A percentile compares a stretch with the other conserved stretches of the same genome.
These are phyloP conservation scores for Crocuta crocuta DNA, from an alignment of 2,113 vertebrate genomes.

Conservation along the genomic window DNA sequence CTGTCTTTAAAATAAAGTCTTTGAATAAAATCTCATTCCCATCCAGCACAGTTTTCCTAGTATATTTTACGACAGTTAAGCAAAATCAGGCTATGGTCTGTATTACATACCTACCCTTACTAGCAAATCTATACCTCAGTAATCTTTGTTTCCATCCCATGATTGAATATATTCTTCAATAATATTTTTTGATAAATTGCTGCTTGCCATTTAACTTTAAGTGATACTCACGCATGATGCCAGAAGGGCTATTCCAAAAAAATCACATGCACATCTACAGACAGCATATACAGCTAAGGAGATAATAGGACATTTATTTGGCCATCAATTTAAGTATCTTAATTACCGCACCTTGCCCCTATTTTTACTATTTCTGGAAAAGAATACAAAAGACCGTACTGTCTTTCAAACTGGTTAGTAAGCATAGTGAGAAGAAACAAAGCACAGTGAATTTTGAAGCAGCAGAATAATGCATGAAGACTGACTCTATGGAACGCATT, in stretches of 20 bases:
- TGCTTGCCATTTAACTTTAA: neutral
- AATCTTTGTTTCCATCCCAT: neutral
- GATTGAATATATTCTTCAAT: neutral
- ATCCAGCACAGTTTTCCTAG: neutral
- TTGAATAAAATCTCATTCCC: slow-evolving; percentile 21
- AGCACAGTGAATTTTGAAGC: neutral
- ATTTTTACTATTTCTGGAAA: neutral
- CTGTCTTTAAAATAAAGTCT: neutral
- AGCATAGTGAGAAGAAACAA: neutral
- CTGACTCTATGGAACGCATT: neutral
- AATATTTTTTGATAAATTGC: neutral
- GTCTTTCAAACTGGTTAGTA: neutral
- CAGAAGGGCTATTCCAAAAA: neutral
- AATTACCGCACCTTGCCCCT: neutral
- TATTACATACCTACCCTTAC: neutral
- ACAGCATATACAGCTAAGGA: neutral
- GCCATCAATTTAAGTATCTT: neutral
- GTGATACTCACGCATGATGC: neutral
- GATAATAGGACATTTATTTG: neutral
- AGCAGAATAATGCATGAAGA: neutral
- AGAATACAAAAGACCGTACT: neutral
- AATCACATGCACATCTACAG: neutral
- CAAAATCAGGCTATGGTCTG: neutral
- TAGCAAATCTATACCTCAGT: neutral
- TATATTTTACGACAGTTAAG: neutral